Conservation (phyloP, 2,888 invertebrate species). For the Salticus scenicus region DNA sequence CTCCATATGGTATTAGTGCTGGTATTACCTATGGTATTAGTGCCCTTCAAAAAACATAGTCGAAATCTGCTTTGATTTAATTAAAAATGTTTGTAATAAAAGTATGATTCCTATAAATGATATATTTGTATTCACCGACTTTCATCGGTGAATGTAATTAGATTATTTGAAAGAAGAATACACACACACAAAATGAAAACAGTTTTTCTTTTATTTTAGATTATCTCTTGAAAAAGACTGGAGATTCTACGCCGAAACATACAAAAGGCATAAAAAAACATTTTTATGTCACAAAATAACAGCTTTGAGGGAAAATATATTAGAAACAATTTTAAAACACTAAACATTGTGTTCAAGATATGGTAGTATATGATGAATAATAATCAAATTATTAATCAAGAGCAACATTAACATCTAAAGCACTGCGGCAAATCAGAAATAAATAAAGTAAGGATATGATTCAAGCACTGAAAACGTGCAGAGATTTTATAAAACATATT, state of each 20-base stretch:
- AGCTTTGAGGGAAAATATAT: constrained; percentile 60
- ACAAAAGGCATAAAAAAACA: constrained; percentile 65
- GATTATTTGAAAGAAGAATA: too few relatives aligned
- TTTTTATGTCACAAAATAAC: constrained; percentile 66
- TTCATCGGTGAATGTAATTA: too few relatives aligned
- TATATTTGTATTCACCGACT: too few relatives aligned
- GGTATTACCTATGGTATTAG: too few relatives aligned
- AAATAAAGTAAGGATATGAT: constrained; percentile 46
- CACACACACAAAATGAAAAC: constrained; percentile 67
- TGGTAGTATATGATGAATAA: constrained; percentile 61
- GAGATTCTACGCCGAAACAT: constrained; percentile 66
- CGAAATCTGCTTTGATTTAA: too few relatives aligned
- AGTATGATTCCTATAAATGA: too few relatives aligned
- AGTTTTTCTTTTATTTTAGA: constrained; percentile 63
- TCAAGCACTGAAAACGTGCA: constrained; percentile 60
- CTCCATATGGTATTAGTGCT: too few relatives aligned
- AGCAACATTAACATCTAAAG: constrained; percentile 49
- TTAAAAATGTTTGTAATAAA: too few relatives aligned
- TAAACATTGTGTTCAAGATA: constrained; percentile 61
- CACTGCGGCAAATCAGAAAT: constrained; percentile 43
- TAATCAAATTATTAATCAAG: constrained; percentile 45
- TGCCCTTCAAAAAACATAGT: too few relatives aligned
- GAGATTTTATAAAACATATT: constrained; percentile 31
- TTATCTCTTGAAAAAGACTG: constrained; percentile 68
- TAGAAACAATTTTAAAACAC: constrained; percentile 58